These are phyloP conservation scores for Salticus scenicus DNA, from an alignment of 2,888 invertebrate species.

Conservation along the genomic window DNA sequence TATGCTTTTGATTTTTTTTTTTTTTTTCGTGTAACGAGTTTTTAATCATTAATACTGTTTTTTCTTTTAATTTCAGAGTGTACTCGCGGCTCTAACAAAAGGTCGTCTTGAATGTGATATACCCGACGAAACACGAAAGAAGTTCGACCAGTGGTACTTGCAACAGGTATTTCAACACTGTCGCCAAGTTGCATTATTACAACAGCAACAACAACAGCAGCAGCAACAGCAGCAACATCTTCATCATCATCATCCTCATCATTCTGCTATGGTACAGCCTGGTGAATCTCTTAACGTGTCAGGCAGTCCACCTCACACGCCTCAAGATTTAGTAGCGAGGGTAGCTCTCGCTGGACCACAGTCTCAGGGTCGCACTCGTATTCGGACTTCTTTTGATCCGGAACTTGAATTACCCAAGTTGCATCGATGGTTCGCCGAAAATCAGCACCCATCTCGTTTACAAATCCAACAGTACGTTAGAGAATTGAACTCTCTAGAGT, in stretches of 20 bases:
- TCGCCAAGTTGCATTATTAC: slow-evolving; percentile 70
- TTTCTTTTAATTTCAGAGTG: slow-evolving; percentile 73
- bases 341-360: slow-evolving; percentile 35
- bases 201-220: slow-evolving; percentile 46
- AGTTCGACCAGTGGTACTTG: slow-evolving; percentile 93
- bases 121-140: slow-evolving; percentile 87
- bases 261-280: slow-evolving; percentile 35
- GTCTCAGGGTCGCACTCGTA: slow-evolving; percentile 78
- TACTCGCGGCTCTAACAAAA: slow-evolving; percentile 87
- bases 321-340: slow-evolving; percentile 41
- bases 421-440: slow-evolving; percentile 97
- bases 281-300: slow-evolving; percentile 31
- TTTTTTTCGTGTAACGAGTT: too few relatives aligned
- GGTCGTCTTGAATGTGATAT: slow-evolving; percentile 81
- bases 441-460: slow-evolving; percentile 96
- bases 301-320: slow-evolving; percentile 49
- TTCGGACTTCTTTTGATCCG: slow-evolving; percentile 97
- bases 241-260: slow-evolving; percentile 56
- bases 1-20: too few relatives aligned
- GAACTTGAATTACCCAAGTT: slow-evolving; percentile 96
- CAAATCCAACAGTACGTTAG: slow-evolving; percentile 97
- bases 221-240: slow-evolving; percentile 41
- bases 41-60: too few relatives aligned
- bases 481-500: slow-evolving; percentile 93
- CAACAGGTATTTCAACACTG: slow-evolving; percentile 73